Conservation (phyloP, 2,888 invertebrate genomes). For the Watsonalla binaria region DNA sequence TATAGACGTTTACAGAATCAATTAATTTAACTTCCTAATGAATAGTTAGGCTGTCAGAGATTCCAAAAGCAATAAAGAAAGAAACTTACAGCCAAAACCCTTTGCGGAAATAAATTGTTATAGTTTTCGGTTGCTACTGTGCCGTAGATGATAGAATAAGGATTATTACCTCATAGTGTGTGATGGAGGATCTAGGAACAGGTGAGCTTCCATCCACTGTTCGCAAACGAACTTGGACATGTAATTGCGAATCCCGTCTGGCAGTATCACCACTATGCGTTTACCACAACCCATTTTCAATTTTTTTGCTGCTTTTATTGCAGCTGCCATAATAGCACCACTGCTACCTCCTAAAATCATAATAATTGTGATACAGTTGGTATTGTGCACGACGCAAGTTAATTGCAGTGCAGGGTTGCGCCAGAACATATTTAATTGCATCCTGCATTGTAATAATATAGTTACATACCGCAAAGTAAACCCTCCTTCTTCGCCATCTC, state of each 20-base stretch:
- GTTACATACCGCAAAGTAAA: conserved; percentile 84
- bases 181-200: conserved; percentile 33
- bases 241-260: conserved; percentile 96
- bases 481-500: conserved; percentile 93
- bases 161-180: conserved; percentile 28
- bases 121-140: too few species aligned
- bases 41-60: too few species aligned
- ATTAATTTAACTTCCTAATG: too few species aligned
- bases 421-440: not conserved
- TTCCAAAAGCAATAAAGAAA: too few species aligned
- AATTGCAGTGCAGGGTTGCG: too few species aligned
- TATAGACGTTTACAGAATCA: too few species aligned
- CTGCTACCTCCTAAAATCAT: conserved; percentile 81
- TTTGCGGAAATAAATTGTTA: too few species aligned
- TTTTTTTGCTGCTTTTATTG: conserved; percentile 56
- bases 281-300: conserved; percentile 84
- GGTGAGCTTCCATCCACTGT: conserved; percentile 88
- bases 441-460: not conserved
- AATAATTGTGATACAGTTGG: not conserved
- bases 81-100: too few species aligned
- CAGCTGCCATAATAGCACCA: conserved; percentile 84
- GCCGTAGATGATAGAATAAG: conserved; percentile 63
- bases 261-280: conserved; percentile 88
- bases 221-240: conserved; percentile 95
- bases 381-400: too few species aligned